Evolutionary conservation across 1,140 invertebrate genomes (phyloP).

Genomic region (Rhynchophorus ferrugineus): DNA sequence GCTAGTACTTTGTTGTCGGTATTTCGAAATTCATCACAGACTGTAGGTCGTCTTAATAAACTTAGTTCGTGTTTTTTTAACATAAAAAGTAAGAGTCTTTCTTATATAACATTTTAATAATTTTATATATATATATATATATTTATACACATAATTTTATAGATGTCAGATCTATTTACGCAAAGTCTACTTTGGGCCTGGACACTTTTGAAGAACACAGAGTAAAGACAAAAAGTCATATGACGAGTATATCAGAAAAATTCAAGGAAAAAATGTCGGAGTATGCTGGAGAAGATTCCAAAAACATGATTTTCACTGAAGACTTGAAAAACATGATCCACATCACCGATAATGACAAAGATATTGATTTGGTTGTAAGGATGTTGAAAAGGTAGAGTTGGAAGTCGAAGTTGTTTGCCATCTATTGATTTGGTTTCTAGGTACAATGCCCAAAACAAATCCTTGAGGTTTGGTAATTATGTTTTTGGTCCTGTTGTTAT

Average conservation of each 20-base stretch:
- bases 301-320: conserved; percentile 72
- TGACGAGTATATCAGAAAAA: conserved; percentile 50
- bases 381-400: conserved; percentile 47
- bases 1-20: not conserved
- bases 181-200: conserved; percentile 50
- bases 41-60: not conserved
- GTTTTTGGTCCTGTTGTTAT: conserved; percentile 78
- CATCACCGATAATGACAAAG: conserved; percentile 51
- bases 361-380: conserved; percentile 54
- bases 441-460: conserved; percentile 64
- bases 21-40: not conserved
- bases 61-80: not conserved
- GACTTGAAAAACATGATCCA: conserved; percentile 78
- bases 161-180: conserved; percentile 42
- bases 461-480: conserved; percentile 67
- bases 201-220: conserved; percentile 49
- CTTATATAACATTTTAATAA: too few relatives aligned
- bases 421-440: conserved; percentile 40
- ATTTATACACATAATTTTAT: conserved; percentile 4
- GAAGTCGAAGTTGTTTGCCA: not conserved
- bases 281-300: conserved; percentile 44
- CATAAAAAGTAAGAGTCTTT: not conserved
- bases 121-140: not conserved
- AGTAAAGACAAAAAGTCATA: conserved; percentile 48
- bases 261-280: conserved; percentile 62